Conservation (phyloP, 2,888 invertebrate species). For the Sycophila texana region DNA sequence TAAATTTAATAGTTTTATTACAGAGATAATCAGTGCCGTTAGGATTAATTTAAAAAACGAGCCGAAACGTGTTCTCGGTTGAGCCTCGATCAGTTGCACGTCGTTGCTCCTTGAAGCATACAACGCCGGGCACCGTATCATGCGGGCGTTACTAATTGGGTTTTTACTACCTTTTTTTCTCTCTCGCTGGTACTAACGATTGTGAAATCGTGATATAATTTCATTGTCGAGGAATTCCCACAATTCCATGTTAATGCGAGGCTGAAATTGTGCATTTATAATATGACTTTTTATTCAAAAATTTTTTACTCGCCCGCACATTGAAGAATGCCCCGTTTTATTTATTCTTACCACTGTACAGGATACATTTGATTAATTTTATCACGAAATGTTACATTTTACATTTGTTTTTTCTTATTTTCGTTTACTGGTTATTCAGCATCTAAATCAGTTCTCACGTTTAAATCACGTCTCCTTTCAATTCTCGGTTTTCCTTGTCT, state of each 20-base stretch:
- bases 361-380: background rate
- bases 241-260: background rate
- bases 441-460: background rate
- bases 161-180: slow-evolving; percentile 24
- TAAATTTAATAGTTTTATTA: too few species aligned
- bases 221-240: slow-evolving; percentile 10
- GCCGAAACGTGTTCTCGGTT: too few species aligned
- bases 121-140: background rate
- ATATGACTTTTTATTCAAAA: background rate
- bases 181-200: background rate
- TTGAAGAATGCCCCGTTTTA: background rate
- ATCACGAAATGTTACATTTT: too few species aligned
- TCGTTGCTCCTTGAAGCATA: background rate
- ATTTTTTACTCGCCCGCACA: background rate
- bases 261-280: background rate
- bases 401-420: background rate
- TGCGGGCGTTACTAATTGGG: slow-evolving; percentile 33
- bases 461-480: background rate
- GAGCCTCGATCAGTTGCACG: too few species aligned
- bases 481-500: background rate
- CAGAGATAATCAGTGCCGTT: too few species aligned
- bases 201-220: background rate
- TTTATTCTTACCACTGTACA: background rate
- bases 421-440: background rate
- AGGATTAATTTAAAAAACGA: too few species aligned